Evolutionary conservation across 2,797 vertebrate genomes (phyloP).

Genomic region (Sus cebifrons): DNA sequence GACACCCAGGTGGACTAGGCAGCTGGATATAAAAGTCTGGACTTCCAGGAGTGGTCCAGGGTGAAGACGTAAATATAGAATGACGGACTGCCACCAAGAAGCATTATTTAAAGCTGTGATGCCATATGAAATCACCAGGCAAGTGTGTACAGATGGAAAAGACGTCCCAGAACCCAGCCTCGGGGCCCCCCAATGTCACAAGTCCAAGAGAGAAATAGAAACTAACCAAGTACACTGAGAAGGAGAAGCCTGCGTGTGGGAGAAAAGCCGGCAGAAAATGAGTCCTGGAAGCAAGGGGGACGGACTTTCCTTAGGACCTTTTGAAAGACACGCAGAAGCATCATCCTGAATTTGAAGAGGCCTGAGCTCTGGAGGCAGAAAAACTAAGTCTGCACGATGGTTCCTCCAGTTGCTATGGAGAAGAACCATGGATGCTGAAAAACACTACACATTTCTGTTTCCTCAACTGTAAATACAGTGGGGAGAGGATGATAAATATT

Average conservation of each 20-base stretch:
- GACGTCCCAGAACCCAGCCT: neutral
- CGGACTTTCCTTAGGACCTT: neutral
- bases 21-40: too few species aligned
- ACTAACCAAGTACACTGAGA: neutral
- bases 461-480: neutral
- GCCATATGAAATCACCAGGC: too few species aligned
- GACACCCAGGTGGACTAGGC: too few species aligned
- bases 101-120: too few species aligned
- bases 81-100: too few species aligned
- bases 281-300: neutral
- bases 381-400: neutral
- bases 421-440: neutral
- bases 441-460: neutral
- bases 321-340: neutral
- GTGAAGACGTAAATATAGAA: too few species aligned
- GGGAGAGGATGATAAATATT: neutral
- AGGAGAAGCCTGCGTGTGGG: neutral
- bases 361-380: neutral
- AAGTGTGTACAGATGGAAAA: neutral
- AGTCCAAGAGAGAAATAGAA: neutral
- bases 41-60: too few species aligned
- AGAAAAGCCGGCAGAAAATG: neutral
- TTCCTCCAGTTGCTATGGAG: neutral
- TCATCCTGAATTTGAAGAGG: neutral
- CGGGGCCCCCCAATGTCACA: too few species aligned